These are phyloP conservation scores for Crotalus tigris DNA, from an alignment of 2,113 vertebrate species.

Conservation along the genomic window DNA sequence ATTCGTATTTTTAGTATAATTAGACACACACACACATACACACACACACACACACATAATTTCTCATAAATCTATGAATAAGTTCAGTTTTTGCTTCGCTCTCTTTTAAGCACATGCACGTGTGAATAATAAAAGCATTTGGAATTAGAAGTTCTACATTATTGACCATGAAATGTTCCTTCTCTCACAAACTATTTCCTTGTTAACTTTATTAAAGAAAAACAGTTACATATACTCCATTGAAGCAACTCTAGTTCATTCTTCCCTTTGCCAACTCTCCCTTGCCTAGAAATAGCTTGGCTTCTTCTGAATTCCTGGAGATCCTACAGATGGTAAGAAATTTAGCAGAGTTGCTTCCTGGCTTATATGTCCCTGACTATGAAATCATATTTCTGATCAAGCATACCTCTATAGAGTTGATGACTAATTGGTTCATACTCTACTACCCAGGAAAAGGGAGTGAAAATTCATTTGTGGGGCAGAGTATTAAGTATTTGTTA, in stretches of 20 bases:
- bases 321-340: neutral
- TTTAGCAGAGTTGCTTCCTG: neutral
- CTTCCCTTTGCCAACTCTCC: neutral
- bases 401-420: slow-evolving; percentile 31
- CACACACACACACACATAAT: neutral
- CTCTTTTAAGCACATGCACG: neutral
- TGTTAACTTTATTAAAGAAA: neutral
- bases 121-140: neutral
- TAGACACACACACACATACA: no score
- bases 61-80: neutral
- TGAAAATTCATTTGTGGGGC: neutral
- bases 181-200: neutral
- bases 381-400: slow-evolving; percentile 31
- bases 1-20: no score
- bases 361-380: neutral
- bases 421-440: slow-evolving; percentile 29
- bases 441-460: fast-evolving
- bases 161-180: neutral
- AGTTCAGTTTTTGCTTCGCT: neutral
- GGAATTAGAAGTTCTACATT: neutral
- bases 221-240: neutral
- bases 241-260: neutral
- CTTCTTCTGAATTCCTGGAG: neutral
- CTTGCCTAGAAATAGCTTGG: neutral
- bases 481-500: neutral